Evolutionary conservation across 2,113 vertebrate species (phyloP).

Genomic region (Struthidea cinerea): DNA sequence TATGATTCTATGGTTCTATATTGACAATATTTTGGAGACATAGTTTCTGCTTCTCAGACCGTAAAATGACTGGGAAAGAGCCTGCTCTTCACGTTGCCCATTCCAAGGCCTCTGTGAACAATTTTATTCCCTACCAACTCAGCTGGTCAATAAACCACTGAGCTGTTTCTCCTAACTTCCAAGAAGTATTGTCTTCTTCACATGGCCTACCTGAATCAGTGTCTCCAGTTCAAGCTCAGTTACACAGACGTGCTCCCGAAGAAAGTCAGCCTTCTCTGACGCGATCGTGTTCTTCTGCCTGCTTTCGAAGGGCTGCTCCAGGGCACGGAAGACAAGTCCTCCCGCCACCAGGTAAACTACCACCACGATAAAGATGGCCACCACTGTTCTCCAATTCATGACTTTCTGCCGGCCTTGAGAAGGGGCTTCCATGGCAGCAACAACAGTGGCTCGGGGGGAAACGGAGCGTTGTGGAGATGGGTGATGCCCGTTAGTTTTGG

Average conservation of each 20-base stretch:
- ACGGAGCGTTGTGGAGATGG: slow-evolving; percentile 81
- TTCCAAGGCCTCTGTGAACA: neutral
- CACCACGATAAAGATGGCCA: slow-evolving; percentile 92
- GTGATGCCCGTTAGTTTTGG: slow-evolving; percentile 79
- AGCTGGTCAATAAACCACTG: neutral
- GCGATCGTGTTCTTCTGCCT: slow-evolving; percentile 88
- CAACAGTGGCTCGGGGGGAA: slow-evolving; percentile 82
- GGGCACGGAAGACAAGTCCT: slow-evolving; percentile 85
- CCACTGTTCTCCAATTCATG: slow-evolving; percentile 98
- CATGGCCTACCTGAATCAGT: slow-evolving; percentile 83
- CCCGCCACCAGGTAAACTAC: slow-evolving; percentile 89
- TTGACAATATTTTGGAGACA: neutral
- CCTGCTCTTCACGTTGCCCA: neutral
- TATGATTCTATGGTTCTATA: neutral
- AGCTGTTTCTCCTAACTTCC: neutral
- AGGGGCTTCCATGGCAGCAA: slow-evolving; percentile 87
- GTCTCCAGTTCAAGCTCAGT: slow-evolving; percentile 84
- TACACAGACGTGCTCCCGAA: slow-evolving; percentile 85
- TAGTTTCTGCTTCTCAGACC: neutral
- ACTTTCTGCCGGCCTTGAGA: slow-evolving; percentile 83
- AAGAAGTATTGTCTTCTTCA: neutral
- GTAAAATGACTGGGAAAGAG: neutral
- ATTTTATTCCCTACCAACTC: neutral
- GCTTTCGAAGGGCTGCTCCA: slow-evolving; percentile 93
- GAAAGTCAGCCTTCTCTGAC: slow-evolving; percentile 86